Conservation (phyloP, 2,113 vertebrate species). For the Xiphophorus hellerii region DNA sequence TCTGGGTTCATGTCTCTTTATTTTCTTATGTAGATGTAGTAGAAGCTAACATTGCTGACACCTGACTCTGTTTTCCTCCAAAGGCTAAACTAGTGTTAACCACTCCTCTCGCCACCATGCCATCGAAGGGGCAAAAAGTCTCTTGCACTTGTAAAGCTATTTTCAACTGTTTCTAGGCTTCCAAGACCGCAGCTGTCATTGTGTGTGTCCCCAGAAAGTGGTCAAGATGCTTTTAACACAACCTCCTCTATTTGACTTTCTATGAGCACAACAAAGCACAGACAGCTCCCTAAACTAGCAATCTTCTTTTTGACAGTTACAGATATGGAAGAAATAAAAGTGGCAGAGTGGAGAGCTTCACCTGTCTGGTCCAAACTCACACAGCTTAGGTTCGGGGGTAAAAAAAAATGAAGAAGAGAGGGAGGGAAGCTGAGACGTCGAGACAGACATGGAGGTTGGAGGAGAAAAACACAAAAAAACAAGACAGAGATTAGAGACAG, state of each 20-base stretch:
- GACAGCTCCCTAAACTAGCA: slow-evolving; percentile 76
- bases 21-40: slow-evolving; percentile 43
- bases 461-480: slow-evolving; percentile 67
- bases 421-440: slow-evolving; percentile 25
- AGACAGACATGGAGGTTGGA: slow-evolving; percentile 41
- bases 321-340: slow-evolving; percentile 81
- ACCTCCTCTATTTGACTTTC: slow-evolving; percentile 74
- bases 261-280: slow-evolving; percentile 70
- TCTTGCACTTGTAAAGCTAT: slow-evolving; percentile 47
- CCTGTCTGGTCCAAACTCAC: slow-evolving; percentile 76
- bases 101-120: slow-evolving; percentile 35
- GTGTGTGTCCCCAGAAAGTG: slow-evolving; percentile 73
- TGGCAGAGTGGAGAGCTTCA: slow-evolving; percentile 68
- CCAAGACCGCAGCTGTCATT: slow-evolving; percentile 50
- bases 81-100: slow-evolving; percentile 53
- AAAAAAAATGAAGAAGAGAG: slow-evolving; percentile 24
- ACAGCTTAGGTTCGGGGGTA: slow-evolving; percentile 65
- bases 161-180: slow-evolving; percentile 51
- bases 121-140: slow-evolving; percentile 39
- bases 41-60: slow-evolving; percentile 33
- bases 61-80: slow-evolving; percentile 12
- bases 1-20: slow-evolving; percentile 57
- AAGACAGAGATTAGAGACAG: slow-evolving; percentile 72
- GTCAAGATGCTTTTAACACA: slow-evolving; percentile 75
- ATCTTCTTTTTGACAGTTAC: slow-evolving; percentile 80